Base-by-base conservation (phyloP, 2,797 vertebrate species). In the Oreonectes daqikongensis region DNA sequence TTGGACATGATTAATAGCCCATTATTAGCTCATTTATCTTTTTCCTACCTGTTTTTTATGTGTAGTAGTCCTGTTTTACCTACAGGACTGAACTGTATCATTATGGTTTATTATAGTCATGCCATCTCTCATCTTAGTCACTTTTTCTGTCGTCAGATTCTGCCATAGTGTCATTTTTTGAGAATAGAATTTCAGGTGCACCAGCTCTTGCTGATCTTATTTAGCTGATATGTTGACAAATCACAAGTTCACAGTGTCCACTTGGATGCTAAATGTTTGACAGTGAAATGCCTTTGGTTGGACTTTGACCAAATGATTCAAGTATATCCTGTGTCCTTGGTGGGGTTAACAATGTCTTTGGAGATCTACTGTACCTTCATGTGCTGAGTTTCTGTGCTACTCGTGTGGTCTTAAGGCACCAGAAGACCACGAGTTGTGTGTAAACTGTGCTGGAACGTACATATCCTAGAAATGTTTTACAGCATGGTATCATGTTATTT, bases 281-380 rank as follows among this genome's bases (percentile, higher is more conserved):
- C 20, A 68, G 32, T 64, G 70, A 20, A 59, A n/a, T 66, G 1
- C 38, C 28, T 57, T 53, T 12, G 59, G 46, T 44, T 59, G n/a
- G 42, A 26, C 38, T 48, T 69, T 53, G 15, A 73, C 42, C 69
- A 60, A 72, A 73, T 59, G 10, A 28, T 70, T 40, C 42, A 22
- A 22, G 12, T 32, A 17, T 38, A 26, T 30, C 11, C 24, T 32
- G 38, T 40, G 55, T 57, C 40, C 7, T n/a, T 26, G 28, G 4
- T 42, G n/a, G 24, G 15, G 18, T 20, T 4, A 35, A 28, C 6
- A 26, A 5, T 28, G 55, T 24, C 6, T 6, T 28, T 30, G 24
- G 22, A 57, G 14, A 15, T 57, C 24, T 57, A 26, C n/a, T n/a
- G n/a, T n/a, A n/a, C 53, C 24, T 28, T 57, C 53, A 14, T 57